Conservation (phyloP, 2,113 vertebrate species). For the Camelus dromedarius region DNA sequence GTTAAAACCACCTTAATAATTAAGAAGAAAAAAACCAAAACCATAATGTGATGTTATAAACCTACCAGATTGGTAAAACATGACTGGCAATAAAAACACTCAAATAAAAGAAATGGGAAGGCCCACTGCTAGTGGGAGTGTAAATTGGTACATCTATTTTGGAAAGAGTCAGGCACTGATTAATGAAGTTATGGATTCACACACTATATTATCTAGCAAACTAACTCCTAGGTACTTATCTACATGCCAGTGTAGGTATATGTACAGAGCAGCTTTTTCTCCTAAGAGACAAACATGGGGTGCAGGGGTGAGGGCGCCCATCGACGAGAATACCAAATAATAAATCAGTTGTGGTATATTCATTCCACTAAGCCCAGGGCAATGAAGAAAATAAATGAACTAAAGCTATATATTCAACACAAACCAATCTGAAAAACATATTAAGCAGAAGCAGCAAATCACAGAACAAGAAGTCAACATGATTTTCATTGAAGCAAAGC, state of each 20-base stretch:
- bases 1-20: background rate
- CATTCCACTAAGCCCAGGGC: background rate
- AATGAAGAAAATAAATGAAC: background rate
- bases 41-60: background rate
- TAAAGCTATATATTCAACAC: background rate
- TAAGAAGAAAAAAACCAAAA: background rate
- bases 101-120: background rate
- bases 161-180: background rate
- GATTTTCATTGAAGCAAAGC: background rate
- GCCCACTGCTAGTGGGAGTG: background rate
- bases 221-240: background rate
- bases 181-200: background rate
- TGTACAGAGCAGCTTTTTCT: background rate
- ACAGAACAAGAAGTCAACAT: constrained; percentile 9
- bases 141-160: background rate
- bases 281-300: background rate
- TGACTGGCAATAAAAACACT: background rate
- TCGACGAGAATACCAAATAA: background rate
- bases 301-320: background rate
- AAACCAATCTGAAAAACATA: background rate
- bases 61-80: background rate
- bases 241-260: background rate
- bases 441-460: background rate
- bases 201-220: background rate
- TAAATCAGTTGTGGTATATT: background rate